A percentile compares a stretch with the other conserved stretches of the same genome.
These are phyloP conservation scores for Astyanax mexicanus DNA, from an alignment of 2,797 vertebrate genomes.

Conservation along the genomic window DNA sequence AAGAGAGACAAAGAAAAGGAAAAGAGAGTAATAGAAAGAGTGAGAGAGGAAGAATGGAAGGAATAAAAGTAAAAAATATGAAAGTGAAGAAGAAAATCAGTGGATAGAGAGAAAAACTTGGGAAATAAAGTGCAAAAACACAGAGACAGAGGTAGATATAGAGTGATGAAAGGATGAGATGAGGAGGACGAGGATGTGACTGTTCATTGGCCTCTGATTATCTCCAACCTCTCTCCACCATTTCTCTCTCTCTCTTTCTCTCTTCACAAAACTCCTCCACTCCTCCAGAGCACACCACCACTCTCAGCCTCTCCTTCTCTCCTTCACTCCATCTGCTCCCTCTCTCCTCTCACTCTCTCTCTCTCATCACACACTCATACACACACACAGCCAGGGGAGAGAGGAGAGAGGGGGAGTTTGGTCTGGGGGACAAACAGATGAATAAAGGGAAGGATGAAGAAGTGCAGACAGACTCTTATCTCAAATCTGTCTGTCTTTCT, in stretches of 20 bases:
- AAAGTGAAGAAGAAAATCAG: too few species aligned
- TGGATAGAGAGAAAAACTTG: too few species aligned
- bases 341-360: not conserved
- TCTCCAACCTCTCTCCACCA: conserved; percentile 22
- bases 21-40: not conserved
- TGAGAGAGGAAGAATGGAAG: not conserved
- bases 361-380: conserved; percentile 2
- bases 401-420: too few species aligned
- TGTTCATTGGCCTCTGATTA: conserved; percentile 26
- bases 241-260: conserved; percentile 19
- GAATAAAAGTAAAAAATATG: too few species aligned
- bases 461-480: not conserved
- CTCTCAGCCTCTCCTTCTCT: conserved; percentile 8
- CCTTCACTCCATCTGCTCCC: not conserved
- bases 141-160: too few species aligned
- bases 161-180: too few species aligned
- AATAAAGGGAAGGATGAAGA: conserved; percentile 2
- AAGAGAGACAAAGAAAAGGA: too few species aligned
- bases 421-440: too few species aligned
- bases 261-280: not conserved
- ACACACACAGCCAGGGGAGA: not conserved
- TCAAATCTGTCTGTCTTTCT: conserved; percentile 33
- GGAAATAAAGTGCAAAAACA: too few species aligned
- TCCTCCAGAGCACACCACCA: not conserved
- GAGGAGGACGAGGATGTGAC: not conserved